These are phyloP conservation scores for Urocitellus parryii DNA, from an alignment of 2,113 vertebrate genomes.

Conservation along the genomic window DNA sequence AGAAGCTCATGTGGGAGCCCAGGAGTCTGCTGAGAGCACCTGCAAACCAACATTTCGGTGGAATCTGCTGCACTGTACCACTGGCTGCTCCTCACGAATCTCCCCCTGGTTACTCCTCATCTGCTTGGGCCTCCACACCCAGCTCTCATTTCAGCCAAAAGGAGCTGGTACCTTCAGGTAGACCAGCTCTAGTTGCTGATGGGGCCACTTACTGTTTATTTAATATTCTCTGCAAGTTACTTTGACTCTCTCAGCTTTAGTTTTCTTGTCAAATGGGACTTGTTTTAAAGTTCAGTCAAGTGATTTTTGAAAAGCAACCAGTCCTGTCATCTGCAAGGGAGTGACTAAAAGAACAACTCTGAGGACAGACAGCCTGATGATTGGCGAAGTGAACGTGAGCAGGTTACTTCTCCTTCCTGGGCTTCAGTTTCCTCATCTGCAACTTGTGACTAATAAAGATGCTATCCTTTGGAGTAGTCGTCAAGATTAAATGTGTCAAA, in stretches of 20 bases:
- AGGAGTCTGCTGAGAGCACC: too few relatives aligned
- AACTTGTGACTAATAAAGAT: not conserved
- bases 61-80: not conserved
- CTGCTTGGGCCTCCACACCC: not conserved
- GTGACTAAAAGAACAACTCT: not conserved
- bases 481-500: not conserved
- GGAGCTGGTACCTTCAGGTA: too few relatives aligned
- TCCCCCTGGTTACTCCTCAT: not conserved
- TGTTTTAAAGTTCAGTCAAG: not conserved
- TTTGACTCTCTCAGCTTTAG: not conserved
- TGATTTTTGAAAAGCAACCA: not conserved
- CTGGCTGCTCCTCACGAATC: not conserved
- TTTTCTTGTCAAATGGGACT: conserved; percentile 36
- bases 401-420: not conserved
- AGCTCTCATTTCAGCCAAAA: not conserved
- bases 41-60: not conserved
- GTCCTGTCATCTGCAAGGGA: not conserved
- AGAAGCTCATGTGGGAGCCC: not conserved
- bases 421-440: conserved; percentile 20
- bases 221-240: not conserved
- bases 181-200: not conserved
- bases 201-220: not conserved
- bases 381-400: not conserved
- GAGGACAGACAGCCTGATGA: not conserved
- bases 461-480: not conserved